Percentiles rank a stretch among this genome's conserved stretches.
phyloP scores from a whole-genome alignment of 64 coral and sea anemone species.

The Astreopora myriophthalma region DNA sequence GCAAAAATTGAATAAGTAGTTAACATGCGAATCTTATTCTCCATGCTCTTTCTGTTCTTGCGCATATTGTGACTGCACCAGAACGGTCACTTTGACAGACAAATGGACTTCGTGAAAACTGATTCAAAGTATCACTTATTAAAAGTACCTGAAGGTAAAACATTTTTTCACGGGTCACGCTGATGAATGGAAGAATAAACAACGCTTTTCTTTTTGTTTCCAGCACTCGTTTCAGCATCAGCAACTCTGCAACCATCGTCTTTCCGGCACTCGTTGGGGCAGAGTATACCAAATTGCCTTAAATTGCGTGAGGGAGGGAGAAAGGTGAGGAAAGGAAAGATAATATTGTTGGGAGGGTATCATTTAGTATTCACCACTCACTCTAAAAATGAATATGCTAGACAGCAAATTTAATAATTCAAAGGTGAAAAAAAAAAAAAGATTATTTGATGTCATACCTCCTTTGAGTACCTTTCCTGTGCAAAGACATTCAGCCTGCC shows the following conservation, averaged over 20 bases:
- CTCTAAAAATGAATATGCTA: no score
- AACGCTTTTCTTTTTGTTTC: conserved; percentile 98
- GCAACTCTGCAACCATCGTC: conserved; percentile 97
- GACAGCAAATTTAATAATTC: no score
- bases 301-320: not conserved
- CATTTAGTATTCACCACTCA: no score
- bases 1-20: not conserved
- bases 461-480: conserved; percentile 93
- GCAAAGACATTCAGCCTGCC: conserved; percentile 91
- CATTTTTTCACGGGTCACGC: conserved; percentile 99
- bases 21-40: no score
- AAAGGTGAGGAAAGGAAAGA: not conserved
- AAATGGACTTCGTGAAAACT: not conserved
- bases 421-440: no score
- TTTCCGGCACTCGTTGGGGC: conserved; percentile 98
- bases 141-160: conserved; percentile 93
- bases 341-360: no score
- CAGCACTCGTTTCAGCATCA: conserved; percentile 91
- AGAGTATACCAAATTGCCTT: conserved; percentile 95
- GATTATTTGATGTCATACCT: conserved; percentile 43
- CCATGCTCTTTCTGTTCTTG: no score
- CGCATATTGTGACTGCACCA: no score
- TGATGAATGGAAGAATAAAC: conserved; percentile 97
- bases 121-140: not conserved
- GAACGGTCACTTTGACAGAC: not conserved